Evolutionary conservation across 2,797 vertebrate genomes (phyloP).

Genomic region (Onychomys leucogaster): DNA sequence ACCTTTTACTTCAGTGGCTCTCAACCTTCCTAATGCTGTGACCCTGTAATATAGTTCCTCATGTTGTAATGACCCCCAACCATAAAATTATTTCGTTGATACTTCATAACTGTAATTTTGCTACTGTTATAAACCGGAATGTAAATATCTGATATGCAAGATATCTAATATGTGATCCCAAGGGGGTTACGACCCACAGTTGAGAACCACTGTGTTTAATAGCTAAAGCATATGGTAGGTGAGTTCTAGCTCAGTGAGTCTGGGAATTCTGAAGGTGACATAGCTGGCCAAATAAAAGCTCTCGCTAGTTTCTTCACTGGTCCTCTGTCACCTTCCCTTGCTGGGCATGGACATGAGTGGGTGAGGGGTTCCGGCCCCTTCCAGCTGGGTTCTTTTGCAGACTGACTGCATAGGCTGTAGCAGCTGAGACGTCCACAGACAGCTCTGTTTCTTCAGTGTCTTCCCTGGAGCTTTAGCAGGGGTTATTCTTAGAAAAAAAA

Average conservation of each 20-base stretch:
- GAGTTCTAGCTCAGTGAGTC: not conserved
- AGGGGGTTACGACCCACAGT: not conserved
- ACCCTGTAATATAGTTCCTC: not conserved
- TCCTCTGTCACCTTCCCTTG: not conserved
- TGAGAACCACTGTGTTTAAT: conserved; percentile 10
- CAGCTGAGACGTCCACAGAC: not conserved
- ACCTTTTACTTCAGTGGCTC: not conserved
- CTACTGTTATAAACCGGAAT: too few species aligned
- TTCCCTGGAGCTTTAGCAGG: not conserved
- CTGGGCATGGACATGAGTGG: not conserved
- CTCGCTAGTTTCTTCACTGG: conserved; percentile 27
- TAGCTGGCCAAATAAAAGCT: not conserved
- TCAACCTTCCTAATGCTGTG: not conserved
- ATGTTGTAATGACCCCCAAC: not conserved
- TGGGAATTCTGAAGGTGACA: not conserved
- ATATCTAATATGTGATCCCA: not conserved
- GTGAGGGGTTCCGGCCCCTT: not conserved
- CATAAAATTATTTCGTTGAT: not conserved
- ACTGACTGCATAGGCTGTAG: not conserved
- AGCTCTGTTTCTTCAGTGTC: conserved; percentile 10
- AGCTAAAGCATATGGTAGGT: not conserved
- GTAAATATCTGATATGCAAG: not conserved
- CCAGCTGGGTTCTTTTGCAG: conserved; percentile 12
- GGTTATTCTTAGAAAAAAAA: conserved; percentile 47
- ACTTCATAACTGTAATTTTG: not conserved